Evolutionary conservation across 2,888 invertebrate species (phyloP), one percentile per base, ranked within the genome.

Genomic region (Lasioglossum vierecki): DNA sequence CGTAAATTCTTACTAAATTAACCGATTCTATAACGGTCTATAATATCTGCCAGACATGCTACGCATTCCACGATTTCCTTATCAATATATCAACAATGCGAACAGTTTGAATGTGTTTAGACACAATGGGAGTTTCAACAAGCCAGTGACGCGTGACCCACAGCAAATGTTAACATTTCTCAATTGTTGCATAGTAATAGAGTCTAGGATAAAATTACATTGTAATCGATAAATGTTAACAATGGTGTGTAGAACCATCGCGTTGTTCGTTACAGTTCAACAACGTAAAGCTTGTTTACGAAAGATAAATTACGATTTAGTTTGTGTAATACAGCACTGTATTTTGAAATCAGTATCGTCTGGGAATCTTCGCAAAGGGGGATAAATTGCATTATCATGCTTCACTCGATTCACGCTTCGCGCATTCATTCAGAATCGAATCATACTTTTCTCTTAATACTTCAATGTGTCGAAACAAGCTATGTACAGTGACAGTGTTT

Each of bases 401-500:
- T 78, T 83, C 72, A 49, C 46, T 81, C 9, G 79, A 87, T 44
- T 88, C 82, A 75, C 78, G 60, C 80, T 74, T 79, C 46, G 68
- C 78, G 73, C 82, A 84, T 79, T 86, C 83, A 75, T 70, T 83
- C 88, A 76, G 71, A 80, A 74, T 82, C 70, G 26, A 53, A 79
- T 70, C 76, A 84, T 81, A 82, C 76, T 11, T 85, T 80, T 76
- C n/a, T 80, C 83, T 84, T 85, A 89, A 89, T 88, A 87, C 81
- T 83, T 82, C 49, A 53, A 70, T 63, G 68, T 75, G 63, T 85
- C 83, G 73, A 78, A 83, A 84, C 81, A 83, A 84, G 71, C 88
- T 89, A 89, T 91, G 79, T 91, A 90, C 88, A 91, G 46, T 76
- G 71, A 90, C 88, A 91, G 46, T 76, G 71, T 91, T 96, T 98